Evolutionary conservation across 2,888 invertebrate species (phyloP).

Genomic region (Leuctra nigra): DNA sequence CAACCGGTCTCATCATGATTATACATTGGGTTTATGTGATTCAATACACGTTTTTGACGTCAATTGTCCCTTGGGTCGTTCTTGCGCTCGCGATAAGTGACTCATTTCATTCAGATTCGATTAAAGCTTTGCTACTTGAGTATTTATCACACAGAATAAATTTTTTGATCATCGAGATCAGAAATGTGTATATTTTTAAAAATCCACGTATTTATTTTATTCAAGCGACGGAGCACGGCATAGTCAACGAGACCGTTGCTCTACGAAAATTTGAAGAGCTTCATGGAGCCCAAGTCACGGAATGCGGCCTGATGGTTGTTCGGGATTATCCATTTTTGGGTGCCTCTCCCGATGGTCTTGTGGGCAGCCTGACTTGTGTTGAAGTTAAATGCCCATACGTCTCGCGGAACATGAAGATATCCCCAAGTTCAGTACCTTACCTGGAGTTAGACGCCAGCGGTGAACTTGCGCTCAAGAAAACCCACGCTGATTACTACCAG

Average conservation of each 20-base stretch:
- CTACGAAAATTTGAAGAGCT: conserved; percentile 19
- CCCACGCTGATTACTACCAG: conserved; percentile 22
- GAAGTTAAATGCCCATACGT: conserved; percentile 27
- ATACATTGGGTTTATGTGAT: too few relatives aligned
- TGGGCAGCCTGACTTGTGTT: conserved; percentile 18
- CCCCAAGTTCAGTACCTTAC: conserved; percentile 23
- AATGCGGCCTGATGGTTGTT: conserved; percentile 16
- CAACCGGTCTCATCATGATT: too few relatives aligned
- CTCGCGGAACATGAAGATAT: conserved; percentile 17
- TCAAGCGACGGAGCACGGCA: conserved; percentile 22
- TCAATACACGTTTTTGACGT: too few relatives aligned
- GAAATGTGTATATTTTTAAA: too few relatives aligned
- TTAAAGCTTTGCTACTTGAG: too few relatives aligned
- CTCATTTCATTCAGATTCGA: too few relatives aligned
- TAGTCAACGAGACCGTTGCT: conserved; percentile 22
- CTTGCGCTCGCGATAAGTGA: too few relatives aligned
- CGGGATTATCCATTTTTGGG: conserved; percentile 17
- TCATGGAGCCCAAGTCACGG: conserved; percentile 9
- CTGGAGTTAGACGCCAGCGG: too few relatives aligned
- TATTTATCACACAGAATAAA: too few relatives aligned
- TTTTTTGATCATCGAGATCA: too few relatives aligned
- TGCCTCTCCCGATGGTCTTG: conserved; percentile 27
- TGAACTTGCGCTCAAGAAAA: conserved; percentile 18
- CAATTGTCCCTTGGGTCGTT: too few relatives aligned
- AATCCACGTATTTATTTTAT: not conserved